Conservation (phyloP, 2,888 invertebrate species). For the Clistopyga incitator region DNA sequence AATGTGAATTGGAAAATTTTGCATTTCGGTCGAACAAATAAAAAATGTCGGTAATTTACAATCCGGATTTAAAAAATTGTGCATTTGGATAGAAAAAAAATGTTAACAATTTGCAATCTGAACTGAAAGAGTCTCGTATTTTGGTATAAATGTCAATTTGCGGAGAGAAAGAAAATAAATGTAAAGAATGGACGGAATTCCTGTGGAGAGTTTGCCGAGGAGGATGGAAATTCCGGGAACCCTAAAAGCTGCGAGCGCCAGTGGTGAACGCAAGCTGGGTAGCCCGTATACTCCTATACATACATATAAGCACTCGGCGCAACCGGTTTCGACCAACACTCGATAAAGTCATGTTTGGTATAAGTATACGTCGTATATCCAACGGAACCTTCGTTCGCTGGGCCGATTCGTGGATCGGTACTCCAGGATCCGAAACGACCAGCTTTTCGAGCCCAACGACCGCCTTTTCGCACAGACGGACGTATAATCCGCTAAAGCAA, state of each 20-base stretch:
- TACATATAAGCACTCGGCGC: conserved; percentile 53
- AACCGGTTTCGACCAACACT: conserved; percentile 79
- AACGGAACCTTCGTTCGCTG: conserved; percentile 11
- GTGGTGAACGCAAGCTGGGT: conserved; percentile 36
- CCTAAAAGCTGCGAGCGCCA: neutral
- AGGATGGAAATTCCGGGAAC: conserved; percentile 21
- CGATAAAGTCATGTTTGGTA: conserved; percentile 76
- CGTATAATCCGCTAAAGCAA: neutral
- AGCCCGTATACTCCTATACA: neutral
- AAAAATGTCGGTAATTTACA: too few relatives aligned
- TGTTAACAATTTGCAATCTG: too few relatives aligned
- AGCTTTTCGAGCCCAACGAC: neutral
- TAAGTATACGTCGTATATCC: conserved; percentile 26
- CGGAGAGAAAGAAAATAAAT: too few relatives aligned
- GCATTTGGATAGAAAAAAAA: too few relatives aligned
- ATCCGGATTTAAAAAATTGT: too few relatives aligned
- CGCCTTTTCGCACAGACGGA: neutral
- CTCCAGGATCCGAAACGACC: neutral
- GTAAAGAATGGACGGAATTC: conserved; percentile 4
- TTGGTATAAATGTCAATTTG: too few relatives aligned
- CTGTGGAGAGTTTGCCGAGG: neutral
- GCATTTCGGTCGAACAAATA: too few relatives aligned
- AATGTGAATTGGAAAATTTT: too few relatives aligned
- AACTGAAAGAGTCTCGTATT: too few relatives aligned
- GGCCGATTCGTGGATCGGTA: conserved; percentile 34